These are phyloP conservation scores for Drosophila pseudoananassae DNA, from an alignment of 1,140 invertebrate species.

Conservation along the genomic window DNA sequence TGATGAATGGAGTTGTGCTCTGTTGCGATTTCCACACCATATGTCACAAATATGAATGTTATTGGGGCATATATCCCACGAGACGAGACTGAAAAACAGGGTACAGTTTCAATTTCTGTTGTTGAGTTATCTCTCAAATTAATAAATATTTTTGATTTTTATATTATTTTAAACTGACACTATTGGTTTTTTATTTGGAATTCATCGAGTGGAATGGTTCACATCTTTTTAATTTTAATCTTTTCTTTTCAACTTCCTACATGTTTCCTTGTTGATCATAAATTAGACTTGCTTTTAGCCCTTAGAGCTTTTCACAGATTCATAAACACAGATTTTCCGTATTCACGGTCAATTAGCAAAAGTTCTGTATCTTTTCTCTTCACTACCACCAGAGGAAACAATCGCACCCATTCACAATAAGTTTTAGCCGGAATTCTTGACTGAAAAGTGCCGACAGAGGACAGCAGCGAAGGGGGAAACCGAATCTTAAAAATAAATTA, in stretches of 20 bases:
- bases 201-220: not conserved
- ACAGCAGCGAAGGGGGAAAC: slow-evolving; percentile 36
- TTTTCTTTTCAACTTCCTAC: not conserved
- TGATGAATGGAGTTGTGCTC: slow-evolving; percentile 48
- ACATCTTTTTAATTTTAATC: not conserved
- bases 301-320: slow-evolving; percentile 23
- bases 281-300: slow-evolving; percentile 5
- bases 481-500: slow-evolving; percentile 81
- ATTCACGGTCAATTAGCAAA: slow-evolving; percentile 73
- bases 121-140: not conserved
- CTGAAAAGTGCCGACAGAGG: slow-evolving; percentile 64
- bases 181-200: slow-evolving; percentile 4
- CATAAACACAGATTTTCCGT: slow-evolving; percentile 27
- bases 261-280: not conserved
- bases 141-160: not conserved
- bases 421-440: slow-evolving; percentile 67
- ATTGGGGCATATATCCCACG: slow-evolving; percentile 21
- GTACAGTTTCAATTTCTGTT: slow-evolving; percentile 9
- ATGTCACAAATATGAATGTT: slow-evolving; percentile 44
- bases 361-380: slow-evolving; percentile 35
- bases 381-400: slow-evolving; percentile 49
- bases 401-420: slow-evolving; percentile 66
- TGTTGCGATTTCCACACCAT: slow-evolving; percentile 32
- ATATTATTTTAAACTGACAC: not conserved
- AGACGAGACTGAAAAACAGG: not conserved